Conservation (phyloP, 1,140 invertebrate genomes). For the Hyles euphorbiae region DNA sequence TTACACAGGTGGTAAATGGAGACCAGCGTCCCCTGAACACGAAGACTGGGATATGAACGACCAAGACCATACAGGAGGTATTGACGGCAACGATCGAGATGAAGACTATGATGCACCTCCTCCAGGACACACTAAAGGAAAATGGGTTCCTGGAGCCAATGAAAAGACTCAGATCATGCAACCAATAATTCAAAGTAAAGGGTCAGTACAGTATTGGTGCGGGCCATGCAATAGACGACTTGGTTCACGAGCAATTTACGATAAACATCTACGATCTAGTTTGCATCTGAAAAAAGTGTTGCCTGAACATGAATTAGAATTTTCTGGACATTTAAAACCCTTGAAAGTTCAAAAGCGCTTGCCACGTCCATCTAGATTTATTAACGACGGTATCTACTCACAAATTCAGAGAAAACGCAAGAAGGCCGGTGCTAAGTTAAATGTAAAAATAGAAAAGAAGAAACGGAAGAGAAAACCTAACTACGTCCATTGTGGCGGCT, state of each 20-base stretch:
- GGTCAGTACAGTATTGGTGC: slow-evolving; percentile 84
- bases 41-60: slow-evolving; percentile 64
- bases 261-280: slow-evolving; percentile 84
- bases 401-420: slow-evolving; percentile 41
- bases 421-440: slow-evolving; percentile 23
- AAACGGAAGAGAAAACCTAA: slow-evolving; percentile 77
- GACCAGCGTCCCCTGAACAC: slow-evolving; percentile 60
- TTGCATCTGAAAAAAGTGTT: slow-evolving; percentile 83
- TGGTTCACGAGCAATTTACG: slow-evolving; percentile 83
- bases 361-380: slow-evolving; percentile 46
- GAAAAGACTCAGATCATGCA: slow-evolving; percentile 75
- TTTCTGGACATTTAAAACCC: slow-evolving; percentile 63
- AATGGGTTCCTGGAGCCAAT: slow-evolving; percentile 83
- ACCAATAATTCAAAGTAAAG: slow-evolving; percentile 65
- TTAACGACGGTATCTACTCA: slow-evolving; percentile 46
- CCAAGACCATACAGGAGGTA: slow-evolving; percentile 57
- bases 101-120: slow-evolving; percentile 77
- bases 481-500: slow-evolving; percentile 81
- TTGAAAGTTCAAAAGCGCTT: slow-evolving; percentile 55
- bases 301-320: slow-evolving; percentile 80
- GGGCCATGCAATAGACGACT: slow-evolving; percentile 85
- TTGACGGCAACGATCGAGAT: slow-evolving; percentile 58
- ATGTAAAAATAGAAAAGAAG: slow-evolving; percentile 47
- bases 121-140: slow-evolving; percentile 82
- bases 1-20: slow-evolving; percentile 87